Evolutionary conservation across 2,797 vertebrate species (phyloP).

Genomic region (Pampus argenteus): DNA sequence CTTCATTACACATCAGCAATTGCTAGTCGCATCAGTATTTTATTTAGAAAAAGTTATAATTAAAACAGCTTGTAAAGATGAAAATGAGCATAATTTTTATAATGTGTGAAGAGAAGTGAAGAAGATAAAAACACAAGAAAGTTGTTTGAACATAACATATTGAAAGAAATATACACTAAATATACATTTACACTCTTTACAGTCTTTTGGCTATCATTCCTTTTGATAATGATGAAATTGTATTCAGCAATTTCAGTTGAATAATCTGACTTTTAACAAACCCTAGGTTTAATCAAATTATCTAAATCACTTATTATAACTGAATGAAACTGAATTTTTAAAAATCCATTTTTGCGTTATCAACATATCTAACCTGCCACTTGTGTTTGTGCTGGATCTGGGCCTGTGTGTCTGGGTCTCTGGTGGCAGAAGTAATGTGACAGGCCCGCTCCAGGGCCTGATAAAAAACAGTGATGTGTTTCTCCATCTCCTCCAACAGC

Average conservation of each 20-base stretch:
- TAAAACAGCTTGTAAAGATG: not conserved
- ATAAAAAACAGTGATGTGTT: constrained; percentile 92
- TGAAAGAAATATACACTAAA: no score
- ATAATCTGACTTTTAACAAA: not conserved
- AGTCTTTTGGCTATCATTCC: not conserved
- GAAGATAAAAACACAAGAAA: not conserved
- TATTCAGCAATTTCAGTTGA: not conserved
- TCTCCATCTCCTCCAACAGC: constrained; percentile 94
- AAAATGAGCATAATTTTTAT: not conserved
- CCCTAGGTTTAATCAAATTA: not conserved
- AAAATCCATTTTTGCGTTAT: no score
- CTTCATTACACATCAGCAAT: not conserved
- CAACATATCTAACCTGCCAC: constrained; percentile 76
- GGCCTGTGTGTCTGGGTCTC: constrained; percentile 82
- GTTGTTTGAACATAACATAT: not conserved
- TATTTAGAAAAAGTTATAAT: not conserved
- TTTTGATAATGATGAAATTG: constrained; percentile 3
- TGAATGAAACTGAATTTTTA: not conserved
- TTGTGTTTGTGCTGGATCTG: constrained; percentile 73
- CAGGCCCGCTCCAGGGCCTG: constrained; percentile 92
- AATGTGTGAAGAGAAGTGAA: not conserved
- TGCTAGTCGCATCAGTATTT: not conserved
- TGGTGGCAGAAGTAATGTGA: constrained; percentile 83
- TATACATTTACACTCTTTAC: no score
- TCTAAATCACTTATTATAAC: not conserved